phyloP scores from a whole-genome alignment of 2,888 invertebrate species.

The Dione vanillae region DNA sequence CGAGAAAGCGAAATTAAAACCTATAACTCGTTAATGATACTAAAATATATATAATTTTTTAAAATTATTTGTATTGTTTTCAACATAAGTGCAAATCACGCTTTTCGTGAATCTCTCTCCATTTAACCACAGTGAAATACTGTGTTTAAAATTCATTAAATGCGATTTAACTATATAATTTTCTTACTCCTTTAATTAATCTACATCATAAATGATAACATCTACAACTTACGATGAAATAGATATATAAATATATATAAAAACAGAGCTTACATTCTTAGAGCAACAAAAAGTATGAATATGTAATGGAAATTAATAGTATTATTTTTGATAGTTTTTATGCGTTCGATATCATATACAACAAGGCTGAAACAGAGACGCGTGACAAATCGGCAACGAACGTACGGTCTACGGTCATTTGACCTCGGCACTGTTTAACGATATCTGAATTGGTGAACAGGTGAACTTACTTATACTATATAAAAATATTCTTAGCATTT shows the following conservation, averaged over 20 bases:
- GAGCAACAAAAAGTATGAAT: neutral
- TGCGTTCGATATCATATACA: constrained; percentile 21
- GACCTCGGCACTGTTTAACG: constrained; percentile 42
- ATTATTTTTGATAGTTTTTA: constrained; percentile 16
- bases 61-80: too few species aligned
- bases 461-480: constrained; percentile 9
- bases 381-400: constrained; percentile 13
- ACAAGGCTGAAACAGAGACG: constrained; percentile 41
- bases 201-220: too few species aligned
- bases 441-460: constrained; percentile 26
- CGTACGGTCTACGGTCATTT: constrained; percentile 28
- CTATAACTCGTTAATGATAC: too few species aligned
- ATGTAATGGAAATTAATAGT: constrained; percentile 6
- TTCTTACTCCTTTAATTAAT: too few species aligned
- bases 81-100: too few species aligned
- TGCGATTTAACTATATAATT: too few species aligned
- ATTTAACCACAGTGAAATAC: too few species aligned
- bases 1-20: too few species aligned
- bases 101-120: too few species aligned
- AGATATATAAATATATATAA: neutral
- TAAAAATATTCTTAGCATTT: neutral
- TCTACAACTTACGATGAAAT: neutral
- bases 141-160: too few species aligned
- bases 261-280: too few species aligned
- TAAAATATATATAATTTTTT: too few species aligned